Percentiles rank a stretch among this genome's conserved stretches.
These are phyloP conservation scores for Neodiprion fabricii DNA, from an alignment of 1,140 invertebrate species.

Conservation along the genomic window DNA sequence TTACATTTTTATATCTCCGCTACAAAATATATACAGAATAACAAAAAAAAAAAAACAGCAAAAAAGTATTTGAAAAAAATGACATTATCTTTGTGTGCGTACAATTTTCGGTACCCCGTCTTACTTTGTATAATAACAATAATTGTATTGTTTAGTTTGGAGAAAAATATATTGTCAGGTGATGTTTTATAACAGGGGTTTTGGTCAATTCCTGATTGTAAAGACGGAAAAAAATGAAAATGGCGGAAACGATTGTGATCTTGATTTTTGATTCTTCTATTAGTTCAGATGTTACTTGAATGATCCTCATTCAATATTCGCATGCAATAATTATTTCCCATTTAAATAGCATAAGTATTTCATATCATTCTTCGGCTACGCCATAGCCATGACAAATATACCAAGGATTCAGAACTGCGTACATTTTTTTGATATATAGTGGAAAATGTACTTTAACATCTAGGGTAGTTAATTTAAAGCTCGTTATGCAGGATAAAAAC, in stretches of 20 bases:
- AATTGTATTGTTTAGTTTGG: constrained; percentile 57
- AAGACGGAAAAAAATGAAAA: too few relatives aligned
- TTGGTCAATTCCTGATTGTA: not conserved
- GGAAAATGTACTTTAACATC: too few relatives aligned
- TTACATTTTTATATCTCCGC: constrained; percentile 61
- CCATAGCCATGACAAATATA: too few relatives aligned
- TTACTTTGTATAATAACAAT: constrained; percentile 60
- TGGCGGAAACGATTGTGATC: not conserved
- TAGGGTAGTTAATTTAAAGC: too few relatives aligned
- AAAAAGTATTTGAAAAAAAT: constrained; percentile 34
- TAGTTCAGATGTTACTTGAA: not conserved
- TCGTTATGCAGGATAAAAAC: too few relatives aligned
- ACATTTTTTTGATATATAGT: too few relatives aligned
- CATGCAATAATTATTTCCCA: too few relatives aligned
- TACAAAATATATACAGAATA: constrained; percentile 55
- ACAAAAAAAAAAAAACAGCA: constrained; percentile 30
- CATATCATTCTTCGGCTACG: too few relatives aligned
- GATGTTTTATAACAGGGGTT: constrained; percentile 50
- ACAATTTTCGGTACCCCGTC: constrained; percentile 55
- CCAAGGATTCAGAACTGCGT: too few relatives aligned
- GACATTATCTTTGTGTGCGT: constrained; percentile 52
- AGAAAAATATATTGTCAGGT: constrained; percentile 59
- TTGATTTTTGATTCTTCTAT: not conserved
- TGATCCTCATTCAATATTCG: not conserved
- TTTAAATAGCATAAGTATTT: too few relatives aligned